Evolutionary conservation across 2,888 invertebrate species (phyloP).

Genomic region (Hyles lineata): DNA sequence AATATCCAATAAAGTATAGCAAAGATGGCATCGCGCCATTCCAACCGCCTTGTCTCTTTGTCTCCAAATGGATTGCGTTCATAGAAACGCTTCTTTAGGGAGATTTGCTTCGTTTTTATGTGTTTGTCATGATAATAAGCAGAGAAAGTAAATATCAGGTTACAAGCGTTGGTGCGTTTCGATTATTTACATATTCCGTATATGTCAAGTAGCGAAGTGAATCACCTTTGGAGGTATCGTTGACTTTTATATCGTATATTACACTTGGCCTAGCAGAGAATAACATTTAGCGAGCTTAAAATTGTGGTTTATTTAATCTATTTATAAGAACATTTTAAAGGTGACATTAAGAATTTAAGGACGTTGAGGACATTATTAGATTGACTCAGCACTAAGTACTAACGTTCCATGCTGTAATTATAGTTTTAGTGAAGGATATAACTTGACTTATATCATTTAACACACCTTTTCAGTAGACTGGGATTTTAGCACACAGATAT

Average conservation of each 20-base stretch:
- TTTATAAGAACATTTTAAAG: no score
- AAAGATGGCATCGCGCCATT: neutral
- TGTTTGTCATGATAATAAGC: slow-evolving; percentile 24
- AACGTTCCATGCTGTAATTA: no score
- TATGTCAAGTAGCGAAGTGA: slow-evolving; percentile 16
- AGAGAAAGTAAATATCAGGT: slow-evolving; percentile 22
- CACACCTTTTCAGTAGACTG: no score
- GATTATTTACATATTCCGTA: slow-evolving; percentile 23
- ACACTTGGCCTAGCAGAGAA: neutral
- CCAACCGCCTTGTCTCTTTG: neutral
- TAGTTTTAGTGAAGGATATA: no score
- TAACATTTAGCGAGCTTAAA: neutral
- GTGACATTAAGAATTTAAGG: no score
- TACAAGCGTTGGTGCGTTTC: slow-evolving; percentile 21
- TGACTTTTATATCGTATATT: neutral
- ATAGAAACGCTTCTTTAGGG: neutral
- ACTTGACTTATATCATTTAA: no score
- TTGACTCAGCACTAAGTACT: no score
- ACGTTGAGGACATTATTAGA: no score
- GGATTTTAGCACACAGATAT: no score
- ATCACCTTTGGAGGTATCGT: neutral
- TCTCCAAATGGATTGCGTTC: neutral
- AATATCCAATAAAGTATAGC: neutral
- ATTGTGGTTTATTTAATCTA: neutral
- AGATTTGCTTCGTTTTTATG: slow-evolving; percentile 23